These are phyloP conservation scores for Hyposoter didymator DNA, from an alignment of 2,888 invertebrate genomes.

Conservation along the genomic window DNA sequence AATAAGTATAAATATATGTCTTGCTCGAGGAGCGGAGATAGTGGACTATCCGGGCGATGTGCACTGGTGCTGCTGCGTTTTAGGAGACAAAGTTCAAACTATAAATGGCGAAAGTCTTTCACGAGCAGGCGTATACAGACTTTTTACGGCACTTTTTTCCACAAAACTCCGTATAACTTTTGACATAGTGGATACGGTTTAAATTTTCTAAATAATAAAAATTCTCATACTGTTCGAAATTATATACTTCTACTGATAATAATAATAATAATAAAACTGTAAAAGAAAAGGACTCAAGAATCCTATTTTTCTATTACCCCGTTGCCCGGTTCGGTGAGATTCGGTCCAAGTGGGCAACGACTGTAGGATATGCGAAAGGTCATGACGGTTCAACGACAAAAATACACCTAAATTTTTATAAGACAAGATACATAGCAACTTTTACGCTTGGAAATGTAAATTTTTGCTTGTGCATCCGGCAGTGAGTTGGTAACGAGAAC, in stretches of 20 bases:
- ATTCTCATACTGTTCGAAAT: conserved; percentile 33
- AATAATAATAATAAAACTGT: conserved; percentile 41
- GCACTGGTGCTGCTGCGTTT: conserved; percentile 47
- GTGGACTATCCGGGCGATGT: neutral
- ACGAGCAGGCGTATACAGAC: conserved; percentile 27
- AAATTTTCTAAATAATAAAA: conserved; percentile 56
- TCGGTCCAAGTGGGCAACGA: conserved; percentile 7
- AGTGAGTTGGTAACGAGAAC: neutral
- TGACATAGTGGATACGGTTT: conserved; percentile 11
- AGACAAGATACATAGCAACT: conserved; percentile 7
- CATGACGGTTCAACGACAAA: neutral
- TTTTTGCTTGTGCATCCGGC: neutral
- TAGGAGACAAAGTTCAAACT: conserved; percentile 59
- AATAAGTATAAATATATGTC: conserved; percentile 35
- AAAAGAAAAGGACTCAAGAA: conserved; percentile 25
- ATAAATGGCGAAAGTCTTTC: conserved; percentile 54
- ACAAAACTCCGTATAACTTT: conserved; percentile 36
- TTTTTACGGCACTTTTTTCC: conserved; percentile 42
- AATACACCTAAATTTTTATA: neutral
- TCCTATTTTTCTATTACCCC: conserved; percentile 24
- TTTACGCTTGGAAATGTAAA: neutral
- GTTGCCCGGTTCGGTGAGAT: conserved; percentile 19
- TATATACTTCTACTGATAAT: conserved; percentile 42
- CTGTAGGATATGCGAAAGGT: neutral
- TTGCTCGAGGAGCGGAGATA: conserved; percentile 27